Evolutionary conservation across 2,888 invertebrate genomes (phyloP), one percentile per base, ranked within the genome.

Genomic region (Rhodophaea formosa): DNA sequence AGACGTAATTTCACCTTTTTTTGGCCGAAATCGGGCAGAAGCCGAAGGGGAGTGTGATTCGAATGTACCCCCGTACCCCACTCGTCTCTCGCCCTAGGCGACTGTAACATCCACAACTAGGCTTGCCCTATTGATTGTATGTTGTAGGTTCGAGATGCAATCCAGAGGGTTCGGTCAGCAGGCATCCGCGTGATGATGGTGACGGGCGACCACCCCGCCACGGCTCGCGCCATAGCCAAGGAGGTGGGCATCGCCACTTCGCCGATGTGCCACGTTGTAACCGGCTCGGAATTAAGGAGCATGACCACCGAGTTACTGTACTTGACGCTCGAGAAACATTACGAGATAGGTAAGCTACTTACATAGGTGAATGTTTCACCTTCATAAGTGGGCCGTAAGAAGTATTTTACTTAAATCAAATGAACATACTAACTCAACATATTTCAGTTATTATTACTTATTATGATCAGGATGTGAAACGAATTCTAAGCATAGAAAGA

Each of bases 161-260:
- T 94, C n/a, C 69, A 75, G 12, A 92, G 94, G 55, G 96, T 96
- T 64, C 93, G 95, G 29, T 93, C 92, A 14, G 96, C 96, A 0
- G 96, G 96, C 6, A 96, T 97, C 58, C 94, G 96, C 51, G 94
- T 95, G 8, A 93, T 95, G 71, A 96, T 96, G 96, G 94, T 96
- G 5, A 96, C 96, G 0, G 96, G 96, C n/a, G 96, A 96, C 82
- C 96, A 96, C 83, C 96, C 96, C 0, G 93, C 95, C 54, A 96
- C 96, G 1, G 96, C 96, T 17, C 93, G 94, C 71, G 95, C 96
- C 3, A 94, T 96, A 60, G 96, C 96, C 0, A 88, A 92, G 60
- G 93, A 94, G 54, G 95, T 95, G 1, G 95, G 95, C 29, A 95
- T 96, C 63, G 95, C 95, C 52, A 93, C 94, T 8, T 82, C 88